Evolutionary conservation across 2,888 invertebrate species (phyloP).

Genomic region (Celastrina argiolus): DNA sequence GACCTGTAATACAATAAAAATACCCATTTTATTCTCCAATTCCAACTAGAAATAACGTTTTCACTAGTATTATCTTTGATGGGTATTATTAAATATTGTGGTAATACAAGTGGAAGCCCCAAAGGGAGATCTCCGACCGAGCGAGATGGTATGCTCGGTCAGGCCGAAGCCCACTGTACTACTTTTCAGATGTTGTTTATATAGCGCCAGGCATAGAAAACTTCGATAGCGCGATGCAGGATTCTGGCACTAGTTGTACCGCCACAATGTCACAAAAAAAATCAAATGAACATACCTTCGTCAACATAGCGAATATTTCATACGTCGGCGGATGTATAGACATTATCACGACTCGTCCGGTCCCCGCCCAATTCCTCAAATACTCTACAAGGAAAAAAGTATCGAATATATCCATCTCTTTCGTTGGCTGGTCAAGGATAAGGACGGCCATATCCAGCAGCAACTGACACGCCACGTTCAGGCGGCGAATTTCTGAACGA

Average conservation of each 20-base stretch:
- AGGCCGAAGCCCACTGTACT: no score
- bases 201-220: no score
- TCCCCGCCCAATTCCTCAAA: conserved; percentile 92
- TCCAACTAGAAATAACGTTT: no score
- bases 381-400: conserved; percentile 97
- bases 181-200: no score
- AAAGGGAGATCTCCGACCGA: no score
- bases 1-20: conserved; percentile 59
- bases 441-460: conserved; percentile 91
- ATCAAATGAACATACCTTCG: conserved; percentile 67
- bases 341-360: conserved; percentile 90
- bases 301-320: conserved; percentile 96
- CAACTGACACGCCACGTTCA: conserved; percentile 93
- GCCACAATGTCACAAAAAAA: neutral
- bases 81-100: no score
- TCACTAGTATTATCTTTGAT: no score
- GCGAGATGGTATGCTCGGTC: no score
- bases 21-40: no score
- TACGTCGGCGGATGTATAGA: conserved; percentile 96
- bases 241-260: no score
- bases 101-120: no score
- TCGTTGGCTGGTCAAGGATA: conserved; percentile 91
- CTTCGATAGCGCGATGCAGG: no score
- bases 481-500: conserved; percentile 89
- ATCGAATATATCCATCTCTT: conserved; percentile 95